Evolutionary conservation across 2,888 invertebrate genomes (phyloP).

Genomic region (Hyposoter dolosus): DNA sequence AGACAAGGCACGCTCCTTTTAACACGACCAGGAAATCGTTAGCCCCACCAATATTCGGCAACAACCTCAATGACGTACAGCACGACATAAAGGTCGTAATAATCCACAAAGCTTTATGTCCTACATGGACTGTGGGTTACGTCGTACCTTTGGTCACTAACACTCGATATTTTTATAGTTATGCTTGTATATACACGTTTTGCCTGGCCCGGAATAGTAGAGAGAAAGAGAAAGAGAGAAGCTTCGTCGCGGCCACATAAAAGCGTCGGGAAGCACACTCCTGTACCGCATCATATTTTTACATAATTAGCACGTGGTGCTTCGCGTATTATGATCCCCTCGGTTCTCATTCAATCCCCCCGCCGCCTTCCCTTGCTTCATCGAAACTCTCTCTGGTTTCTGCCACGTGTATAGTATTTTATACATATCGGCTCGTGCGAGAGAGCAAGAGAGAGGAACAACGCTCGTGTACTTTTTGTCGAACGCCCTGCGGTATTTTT

Average conservation of each 20-base stretch:
- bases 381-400: conserved; percentile 33
- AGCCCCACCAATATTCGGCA: conserved; percentile 7
- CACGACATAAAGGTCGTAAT: conserved; percentile 31
- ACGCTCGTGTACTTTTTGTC: conserved; percentile 78
- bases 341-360: conserved; percentile 19
- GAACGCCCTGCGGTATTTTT: conserved; percentile 82
- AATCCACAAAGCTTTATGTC: conserved; percentile 13
- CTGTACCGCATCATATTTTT: conserved; percentile 83
- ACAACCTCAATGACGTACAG: conserved; percentile 35
- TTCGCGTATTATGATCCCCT: conserved; percentile 77
- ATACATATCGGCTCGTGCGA: conserved; percentile 49
- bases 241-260: conserved; percentile 76
- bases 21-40: conserved; percentile 19
- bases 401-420: conserved; percentile 40
- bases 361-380: conserved; percentile 4
- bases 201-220: conserved; percentile 22
- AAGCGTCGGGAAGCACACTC: conserved; percentile 78
- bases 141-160: conserved; percentile 3
- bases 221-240: conserved; percentile 57
- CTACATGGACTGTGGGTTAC: neutral
- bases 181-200: conserved; percentile 14
- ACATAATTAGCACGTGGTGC: conserved; percentile 84
- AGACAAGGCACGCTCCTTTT: neutral
- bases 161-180: conserved; percentile 38
- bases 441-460: conserved; percentile 13